These are phyloP conservation scores for Lasiommata megera DNA, from an alignment of 2,888 invertebrate genomes.

Conservation along the genomic window DNA sequence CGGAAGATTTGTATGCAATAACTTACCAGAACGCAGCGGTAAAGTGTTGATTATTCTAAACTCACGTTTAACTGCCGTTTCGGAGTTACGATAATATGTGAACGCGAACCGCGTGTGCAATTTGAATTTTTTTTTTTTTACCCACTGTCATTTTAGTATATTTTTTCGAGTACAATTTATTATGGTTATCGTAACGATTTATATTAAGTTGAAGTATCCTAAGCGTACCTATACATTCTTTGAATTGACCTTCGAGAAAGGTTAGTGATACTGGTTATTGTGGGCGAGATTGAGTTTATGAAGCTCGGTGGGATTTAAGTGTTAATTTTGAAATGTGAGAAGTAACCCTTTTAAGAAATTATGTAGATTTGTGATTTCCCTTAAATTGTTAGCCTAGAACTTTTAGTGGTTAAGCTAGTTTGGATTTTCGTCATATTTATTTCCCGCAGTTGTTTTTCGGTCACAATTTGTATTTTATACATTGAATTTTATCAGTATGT, in stretches of 20 bases:
- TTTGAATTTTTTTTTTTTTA: constrained; percentile 1
- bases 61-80: constrained; percentile 43
- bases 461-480: constrained; percentile 56
- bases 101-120: constrained; percentile 15
- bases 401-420: constrained; percentile 76
- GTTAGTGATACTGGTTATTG: constrained; percentile 79
- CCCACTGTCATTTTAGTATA: constrained; percentile 15
- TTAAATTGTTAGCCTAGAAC: constrained; percentile 70
- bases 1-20: constrained; percentile 60
- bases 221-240: constrained; percentile 80
- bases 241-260: constrained; percentile 79
- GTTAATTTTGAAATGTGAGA: constrained; percentile 57
- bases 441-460: constrained; percentile 52
- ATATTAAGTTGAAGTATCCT: constrained; percentile 73
- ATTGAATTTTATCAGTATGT: constrained; percentile 27
- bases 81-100: constrained; percentile 2
- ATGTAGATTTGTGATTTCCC: constrained; percentile 71
- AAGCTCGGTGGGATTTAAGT: constrained; percentile 58
- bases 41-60: constrained; percentile 76
- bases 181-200: constrained; percentile 62
- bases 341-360: constrained; percentile 45
- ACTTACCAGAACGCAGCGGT: constrained; percentile 55
- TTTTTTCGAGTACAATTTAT: constrained; percentile 68
- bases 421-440: constrained; percentile 65
- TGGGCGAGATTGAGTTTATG: constrained; percentile 63